A percentile compares a stretch with the other conserved stretches of the same genome.
These are phyloP conservation scores for Drosophila greeni DNA, from an alignment of 2,888 invertebrate genomes.

Conservation along the genomic window DNA sequence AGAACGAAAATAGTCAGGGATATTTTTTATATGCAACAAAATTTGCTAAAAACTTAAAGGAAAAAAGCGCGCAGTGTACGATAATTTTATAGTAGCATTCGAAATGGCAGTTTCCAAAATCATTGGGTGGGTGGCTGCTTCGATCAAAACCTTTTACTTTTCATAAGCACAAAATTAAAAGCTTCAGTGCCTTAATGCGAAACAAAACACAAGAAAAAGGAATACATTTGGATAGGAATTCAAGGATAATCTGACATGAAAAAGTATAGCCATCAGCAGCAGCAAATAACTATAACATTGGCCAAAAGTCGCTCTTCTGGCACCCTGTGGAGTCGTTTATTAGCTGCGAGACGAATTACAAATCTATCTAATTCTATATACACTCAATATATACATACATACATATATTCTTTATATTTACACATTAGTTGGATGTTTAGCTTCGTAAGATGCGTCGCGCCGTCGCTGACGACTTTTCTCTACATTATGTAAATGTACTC, in stretches of 20 bases:
- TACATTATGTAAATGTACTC: conserved; percentile 62
- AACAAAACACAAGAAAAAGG: conserved; percentile 50
- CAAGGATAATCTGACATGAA: conserved; percentile 6
- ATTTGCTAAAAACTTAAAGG: conserved; percentile 50
- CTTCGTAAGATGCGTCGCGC: conserved; percentile 53
- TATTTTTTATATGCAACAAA: conserved; percentile 66
- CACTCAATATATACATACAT: conserved; percentile 54
- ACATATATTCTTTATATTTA: conserved; percentile 56
- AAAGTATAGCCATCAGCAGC: background rate
- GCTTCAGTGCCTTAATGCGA: conserved; percentile 77
- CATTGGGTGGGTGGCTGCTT: conserved; percentile 2
- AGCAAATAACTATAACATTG: conserved; percentile 6
- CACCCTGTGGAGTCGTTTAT: conserved; percentile 49
- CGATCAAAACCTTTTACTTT: conserved; percentile 48
- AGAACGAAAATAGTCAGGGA: conserved; percentile 66
- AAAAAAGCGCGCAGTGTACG: conserved; percentile 44
- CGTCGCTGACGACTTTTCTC: conserved; percentile 38
- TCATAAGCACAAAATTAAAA: conserved; percentile 73
- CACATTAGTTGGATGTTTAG: conserved; percentile 72
- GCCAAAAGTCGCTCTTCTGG: conserved; percentile 23
- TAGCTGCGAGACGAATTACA: conserved; percentile 52
- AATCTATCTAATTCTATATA: conserved; percentile 62
- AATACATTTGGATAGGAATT: conserved; percentile 31
- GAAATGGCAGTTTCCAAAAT: conserved; percentile 16
- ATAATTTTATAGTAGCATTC: conserved; percentile 56